phyloP scores from a whole-genome alignment of 2,797 vertebrate species.

The Gila robusta region DNA sequence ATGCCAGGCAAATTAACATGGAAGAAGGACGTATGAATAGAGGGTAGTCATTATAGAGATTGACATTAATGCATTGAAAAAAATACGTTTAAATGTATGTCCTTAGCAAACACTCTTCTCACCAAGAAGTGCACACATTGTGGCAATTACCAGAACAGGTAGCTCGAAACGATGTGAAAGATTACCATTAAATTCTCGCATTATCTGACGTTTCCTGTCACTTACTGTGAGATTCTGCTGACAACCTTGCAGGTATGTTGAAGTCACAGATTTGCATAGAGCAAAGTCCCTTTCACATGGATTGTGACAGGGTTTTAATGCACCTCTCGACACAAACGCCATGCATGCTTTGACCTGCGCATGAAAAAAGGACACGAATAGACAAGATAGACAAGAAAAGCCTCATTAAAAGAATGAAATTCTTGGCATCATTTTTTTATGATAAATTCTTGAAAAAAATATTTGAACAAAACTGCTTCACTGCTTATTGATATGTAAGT shows the following conservation, averaged over 20 bases:
- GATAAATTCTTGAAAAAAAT: neutral
- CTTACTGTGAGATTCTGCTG: slow-evolving; percentile 1
- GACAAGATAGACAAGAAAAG: neutral
- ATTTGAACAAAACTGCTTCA: neutral
- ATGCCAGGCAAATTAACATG: slow-evolving; percentile 15
- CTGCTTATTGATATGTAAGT: neutral
- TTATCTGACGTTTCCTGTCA: slow-evolving; percentile 5
- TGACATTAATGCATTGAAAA: slow-evolving; percentile 36
- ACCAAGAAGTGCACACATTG: neutral
- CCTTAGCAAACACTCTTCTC: neutral
- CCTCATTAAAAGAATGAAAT: neutral
- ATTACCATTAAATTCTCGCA: neutral
- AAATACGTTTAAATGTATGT: neutral
- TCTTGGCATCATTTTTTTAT: neutral
- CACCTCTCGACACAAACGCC: neutral
- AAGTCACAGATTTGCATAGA: slow-evolving; percentile 14
- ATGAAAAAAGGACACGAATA: neutral
- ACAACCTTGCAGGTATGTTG: neutral
- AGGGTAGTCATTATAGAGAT: slow-evolving; percentile 30
- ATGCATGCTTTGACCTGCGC: neutral
- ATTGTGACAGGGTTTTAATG: neutral
- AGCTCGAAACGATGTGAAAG: slow-evolving; percentile 1
- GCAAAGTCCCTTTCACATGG: neutral
- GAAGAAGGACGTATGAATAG: neutral
- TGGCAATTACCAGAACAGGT: slow-evolving; percentile 3